Evolutionary conservation across 2,113 vertebrate species (phyloP).

Genomic region (Cranoglanis bouderius): DNA sequence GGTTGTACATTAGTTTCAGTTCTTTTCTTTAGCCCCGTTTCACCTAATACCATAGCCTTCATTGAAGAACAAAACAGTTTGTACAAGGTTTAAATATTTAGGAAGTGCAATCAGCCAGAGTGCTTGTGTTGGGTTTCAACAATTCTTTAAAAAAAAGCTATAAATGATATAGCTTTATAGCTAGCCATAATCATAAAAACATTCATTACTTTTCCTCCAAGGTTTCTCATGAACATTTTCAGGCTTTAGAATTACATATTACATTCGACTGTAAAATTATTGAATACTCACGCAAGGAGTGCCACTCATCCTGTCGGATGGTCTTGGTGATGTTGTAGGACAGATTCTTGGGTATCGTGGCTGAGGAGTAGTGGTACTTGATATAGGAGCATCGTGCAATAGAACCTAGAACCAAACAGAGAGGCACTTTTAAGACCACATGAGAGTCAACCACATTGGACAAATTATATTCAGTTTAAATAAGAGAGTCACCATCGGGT

Average conservation of each 20-base stretch:
- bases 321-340: slow-evolving; percentile 98
- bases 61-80: not conserved
- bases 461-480: not conserved
- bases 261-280: not conserved
- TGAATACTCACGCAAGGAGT: slow-evolving; percentile 90
- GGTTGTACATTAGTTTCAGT: not conserved
- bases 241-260: not conserved
- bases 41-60: not conserved
- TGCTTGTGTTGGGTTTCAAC: not conserved
- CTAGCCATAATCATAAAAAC: not conserved
- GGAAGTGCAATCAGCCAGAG: not conserved
- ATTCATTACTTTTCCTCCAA: not conserved
- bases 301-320: slow-evolving; percentile 99
- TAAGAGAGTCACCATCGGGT: not conserved
- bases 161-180: not conserved
- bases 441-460: not conserved
- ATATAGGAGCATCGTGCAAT: slow-evolving; percentile 90
- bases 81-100: not conserved
- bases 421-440: not conserved
- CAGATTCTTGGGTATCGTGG: slow-evolving; percentile 94
- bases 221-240: not conserved
- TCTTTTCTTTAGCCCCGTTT: not conserved
- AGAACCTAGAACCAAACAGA: slow-evolving; percentile 66
- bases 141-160: not conserved
- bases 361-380: slow-evolving; percentile 98